Percentiles rank a stretch among this genome's conserved stretches.
phyloP scores from a whole-genome alignment of 2,888 invertebrate genomes.

The Oeneis ivallda region DNA sequence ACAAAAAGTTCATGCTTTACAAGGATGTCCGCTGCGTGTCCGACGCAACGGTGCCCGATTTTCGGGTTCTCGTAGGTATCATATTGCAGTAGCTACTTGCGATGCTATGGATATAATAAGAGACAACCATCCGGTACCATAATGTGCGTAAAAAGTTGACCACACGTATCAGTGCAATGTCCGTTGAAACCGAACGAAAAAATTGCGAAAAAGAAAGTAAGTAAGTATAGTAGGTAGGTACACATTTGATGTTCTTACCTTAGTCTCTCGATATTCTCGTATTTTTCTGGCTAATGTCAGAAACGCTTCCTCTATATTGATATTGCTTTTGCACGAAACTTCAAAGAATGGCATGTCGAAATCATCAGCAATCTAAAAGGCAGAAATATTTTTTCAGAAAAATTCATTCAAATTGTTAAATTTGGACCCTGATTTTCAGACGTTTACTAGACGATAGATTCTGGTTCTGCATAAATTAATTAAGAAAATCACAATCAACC shows the following conservation, averaged over 20 bases:
- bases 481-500: too few relatives aligned
- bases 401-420: neutral
- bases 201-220: neutral
- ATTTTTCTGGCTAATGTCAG: slow-evolving; percentile 90
- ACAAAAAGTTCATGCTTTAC: neutral
- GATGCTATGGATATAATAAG: slow-evolving; percentile 21
- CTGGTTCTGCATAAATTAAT: too few relatives aligned
- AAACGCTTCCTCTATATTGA: slow-evolving; percentile 92
- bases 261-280: slow-evolving; percentile 88
- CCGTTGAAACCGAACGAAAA: slow-evolving; percentile 8
- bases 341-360: slow-evolving; percentile 95
- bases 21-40: slow-evolving; percentile 13
- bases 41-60: neutral
- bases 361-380: slow-evolving; percentile 89
- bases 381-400: neutral
- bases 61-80: slow-evolving; percentile 18
- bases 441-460: too few relatives aligned
- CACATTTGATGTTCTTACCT: slow-evolving; percentile 68
- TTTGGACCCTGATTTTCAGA: neutral
- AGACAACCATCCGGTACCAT: slow-evolving; percentile 30
- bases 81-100: slow-evolving; percentile 17
- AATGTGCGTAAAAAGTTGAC: slow-evolving; percentile 26
- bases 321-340: slow-evolving; percentile 92
- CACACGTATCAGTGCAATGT: slow-evolving; percentile 22
- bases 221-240: neutral